A percentile compares a stretch with the other conserved stretches of the same genome.
phyloP scores from a whole-genome alignment of 2,113 vertebrate genomes.

The Sturnira hondurensis region DNA sequence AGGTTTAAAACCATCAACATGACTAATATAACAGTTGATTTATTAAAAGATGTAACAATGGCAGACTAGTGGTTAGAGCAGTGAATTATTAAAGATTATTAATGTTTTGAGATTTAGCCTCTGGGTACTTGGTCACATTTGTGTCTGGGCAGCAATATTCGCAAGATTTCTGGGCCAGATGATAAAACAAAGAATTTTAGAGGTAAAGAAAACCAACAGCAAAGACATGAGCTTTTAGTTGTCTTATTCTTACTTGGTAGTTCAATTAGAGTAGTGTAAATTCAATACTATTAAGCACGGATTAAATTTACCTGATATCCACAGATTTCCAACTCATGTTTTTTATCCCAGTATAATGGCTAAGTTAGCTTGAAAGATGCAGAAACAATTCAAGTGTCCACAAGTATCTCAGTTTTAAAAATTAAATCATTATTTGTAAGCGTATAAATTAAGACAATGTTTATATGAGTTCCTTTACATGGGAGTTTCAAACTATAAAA shows the following conservation, averaged over 20 bases:
- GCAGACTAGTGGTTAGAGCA: neutral
- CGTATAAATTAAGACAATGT: neutral
- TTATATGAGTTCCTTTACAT: neutral
- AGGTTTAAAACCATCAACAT: neutral
- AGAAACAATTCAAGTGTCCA: neutral
- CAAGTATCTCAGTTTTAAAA: neutral
- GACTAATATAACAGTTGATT: constrained; percentile 36
- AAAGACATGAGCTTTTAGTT: constrained; percentile 8
- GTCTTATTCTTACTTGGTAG: neutral
- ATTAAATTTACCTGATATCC: constrained; percentile 16
- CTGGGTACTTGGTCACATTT: neutral
- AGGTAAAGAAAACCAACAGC: neutral
- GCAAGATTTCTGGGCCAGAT: neutral
- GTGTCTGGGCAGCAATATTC: neutral
- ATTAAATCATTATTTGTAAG: neutral
- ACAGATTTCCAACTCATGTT: neutral
- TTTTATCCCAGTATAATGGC: neutral
- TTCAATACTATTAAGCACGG: neutral
- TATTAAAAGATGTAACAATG: constrained; percentile 10
- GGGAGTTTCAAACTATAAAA: neutral
- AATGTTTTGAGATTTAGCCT: neutral
- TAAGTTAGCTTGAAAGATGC: neutral
- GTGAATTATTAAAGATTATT: constrained; percentile 40
- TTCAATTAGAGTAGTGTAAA: constrained; percentile 26
- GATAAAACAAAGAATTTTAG: constrained; percentile 34